These are phyloP conservation scores for Emys orbicularis DNA, from an alignment of 2,797 vertebrate genomes.

Conservation along the genomic window DNA sequence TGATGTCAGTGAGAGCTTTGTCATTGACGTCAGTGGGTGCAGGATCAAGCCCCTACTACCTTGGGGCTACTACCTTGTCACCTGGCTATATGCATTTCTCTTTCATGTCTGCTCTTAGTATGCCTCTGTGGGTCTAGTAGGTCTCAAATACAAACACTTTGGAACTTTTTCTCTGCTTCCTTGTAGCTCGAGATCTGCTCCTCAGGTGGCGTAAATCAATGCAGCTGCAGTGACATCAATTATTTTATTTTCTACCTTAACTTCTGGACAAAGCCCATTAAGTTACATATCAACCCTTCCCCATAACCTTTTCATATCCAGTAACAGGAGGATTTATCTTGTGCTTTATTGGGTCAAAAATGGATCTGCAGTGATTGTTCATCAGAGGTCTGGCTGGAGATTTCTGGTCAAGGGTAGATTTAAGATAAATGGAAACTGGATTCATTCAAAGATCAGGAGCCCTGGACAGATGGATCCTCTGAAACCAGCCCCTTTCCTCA, in stretches of 20 bases:
- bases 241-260: background rate
- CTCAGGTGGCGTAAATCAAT: background rate
- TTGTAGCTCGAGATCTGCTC: background rate
- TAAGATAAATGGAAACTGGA: background rate
- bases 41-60: background rate
- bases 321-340: background rate
- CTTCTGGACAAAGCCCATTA: background rate
- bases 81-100: background rate
- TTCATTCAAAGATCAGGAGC: background rate
- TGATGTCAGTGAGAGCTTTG: rapidly evolving
- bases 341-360: background rate
- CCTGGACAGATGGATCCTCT: background rate
- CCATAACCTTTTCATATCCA: background rate
- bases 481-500: background rate
- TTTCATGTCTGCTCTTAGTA: background rate
- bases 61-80: background rate
- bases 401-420: background rate
- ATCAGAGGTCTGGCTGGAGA: background rate
- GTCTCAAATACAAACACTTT: background rate
- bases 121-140: background rate
- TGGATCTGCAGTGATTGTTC: background rate
- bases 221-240: background rate
- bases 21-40: background rate
- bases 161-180: background rate
- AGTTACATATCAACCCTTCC: background rate